A percentile compares a stretch with the other conserved stretches of the same genome.
Conservation (phyloP, 2,113 vertebrate species). For the Psilopogon haemacephalus region DNA sequence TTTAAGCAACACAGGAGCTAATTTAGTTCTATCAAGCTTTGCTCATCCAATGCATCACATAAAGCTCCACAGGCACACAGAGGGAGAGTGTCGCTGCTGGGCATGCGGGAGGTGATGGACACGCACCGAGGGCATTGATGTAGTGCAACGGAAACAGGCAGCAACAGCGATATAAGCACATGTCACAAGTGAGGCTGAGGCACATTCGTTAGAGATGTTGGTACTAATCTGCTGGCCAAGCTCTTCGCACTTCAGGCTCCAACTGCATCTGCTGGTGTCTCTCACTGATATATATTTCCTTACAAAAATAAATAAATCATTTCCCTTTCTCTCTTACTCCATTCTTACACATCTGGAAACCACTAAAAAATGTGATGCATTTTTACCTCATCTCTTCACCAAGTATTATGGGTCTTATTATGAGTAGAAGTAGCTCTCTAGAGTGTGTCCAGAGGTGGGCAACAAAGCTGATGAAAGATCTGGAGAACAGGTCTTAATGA, state of each 20-base stretch:
- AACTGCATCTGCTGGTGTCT: not conserved
- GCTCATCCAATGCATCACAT: not conserved
- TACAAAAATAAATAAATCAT: not conserved
- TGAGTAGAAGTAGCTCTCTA: too few species aligned
- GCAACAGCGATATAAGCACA: not conserved
- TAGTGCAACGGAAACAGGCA: not conserved
- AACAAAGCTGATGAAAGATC: too few species aligned
- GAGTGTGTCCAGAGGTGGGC: too few species aligned
- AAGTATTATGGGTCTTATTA: not conserved
- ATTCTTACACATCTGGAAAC: not conserved
- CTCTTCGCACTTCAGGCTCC: not conserved
- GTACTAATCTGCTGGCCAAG: not conserved
- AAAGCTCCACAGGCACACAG: rapidly evolving
- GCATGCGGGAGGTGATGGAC: not conserved
- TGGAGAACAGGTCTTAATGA: too few species aligned
- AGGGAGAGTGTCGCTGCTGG: rapidly evolving
- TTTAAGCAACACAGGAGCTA: not conserved
- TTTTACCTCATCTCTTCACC: not conserved
- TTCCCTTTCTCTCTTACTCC: not conserved
- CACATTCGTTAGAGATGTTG: not conserved
- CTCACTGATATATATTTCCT: not conserved
- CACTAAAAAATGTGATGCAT: not conserved
- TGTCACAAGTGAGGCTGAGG: not conserved
- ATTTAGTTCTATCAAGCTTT: not conserved
- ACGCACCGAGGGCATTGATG: rapidly evolving